Base-by-base conservation (phyloP, 2,888 invertebrate genomes). In the Drosophila meridiana region DNA sequence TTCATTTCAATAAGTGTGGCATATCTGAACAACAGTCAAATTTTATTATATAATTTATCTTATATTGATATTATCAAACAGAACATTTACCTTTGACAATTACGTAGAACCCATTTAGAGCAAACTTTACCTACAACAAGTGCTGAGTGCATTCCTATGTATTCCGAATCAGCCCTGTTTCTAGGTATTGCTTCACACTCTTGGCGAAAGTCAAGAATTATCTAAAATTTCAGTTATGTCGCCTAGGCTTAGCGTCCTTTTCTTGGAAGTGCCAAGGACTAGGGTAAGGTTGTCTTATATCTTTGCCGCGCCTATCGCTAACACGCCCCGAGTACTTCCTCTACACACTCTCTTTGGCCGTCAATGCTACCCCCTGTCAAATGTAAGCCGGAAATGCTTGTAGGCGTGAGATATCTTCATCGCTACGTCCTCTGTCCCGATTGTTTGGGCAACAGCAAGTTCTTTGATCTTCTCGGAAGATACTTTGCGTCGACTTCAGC, bases 381-480 rank as follows among this genome's bases (percentile, higher is more conserved):
- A 52, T 28, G 73, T 76, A 89, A 87, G 90, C 86, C 90, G 86
- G 86, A 87, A 87, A 90, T 84, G 77, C 82, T 83, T 77, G 89
- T 87, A 87, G 86, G 86, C 86, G 86, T 87, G 86, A 89, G 90
- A 87, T 90, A 90, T 87, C 86, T 87, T 87, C 80, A 90, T 83
- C 74, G 65, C 65, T 53, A 47, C 60, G 70, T 55, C 40, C 69
- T 42, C 70, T 52, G 58, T 9, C 53, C 38, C 20, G 43, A 34
- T 47, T 75, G 67, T 67, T 67, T 63, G 28, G 63, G 59, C 59
- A 53, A 53, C 53, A 50, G 55, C 42, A 56, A 59, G 45, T 67
- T 57, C 55, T 55, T 42, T 38, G 43, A 34, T 48, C 64, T 82
- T 82, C 82, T 82, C 69, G 64, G 84, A 82, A 82, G 72, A 58